Evolutionary conservation across 2,113 vertebrate species (phyloP).

Genomic region (Pogonocichla stellata): DNA sequence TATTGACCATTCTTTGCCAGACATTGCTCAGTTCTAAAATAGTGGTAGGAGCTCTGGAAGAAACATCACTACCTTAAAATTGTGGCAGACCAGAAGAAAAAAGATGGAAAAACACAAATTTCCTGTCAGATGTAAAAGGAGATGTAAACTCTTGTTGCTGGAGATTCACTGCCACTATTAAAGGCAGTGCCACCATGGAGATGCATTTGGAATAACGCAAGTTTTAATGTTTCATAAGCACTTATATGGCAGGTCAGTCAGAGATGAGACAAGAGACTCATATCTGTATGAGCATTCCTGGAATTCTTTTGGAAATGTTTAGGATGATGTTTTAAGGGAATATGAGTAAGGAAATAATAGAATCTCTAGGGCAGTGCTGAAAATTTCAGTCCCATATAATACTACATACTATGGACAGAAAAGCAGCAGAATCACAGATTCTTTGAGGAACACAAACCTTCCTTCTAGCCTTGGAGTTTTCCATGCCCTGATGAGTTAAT

Average conservation of each 20-base stretch:
- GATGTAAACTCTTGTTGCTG: not conserved
- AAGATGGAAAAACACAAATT: not conserved
- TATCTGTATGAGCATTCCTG: not conserved
- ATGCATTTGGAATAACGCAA: not conserved
- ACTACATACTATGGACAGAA: not conserved
- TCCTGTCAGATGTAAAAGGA: not conserved
- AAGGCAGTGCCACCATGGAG: not conserved
- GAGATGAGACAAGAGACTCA: not conserved
- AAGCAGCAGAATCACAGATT: not conserved
- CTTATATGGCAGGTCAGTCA: not conserved
- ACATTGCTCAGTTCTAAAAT: not conserved
- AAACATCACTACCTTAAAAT: not conserved
- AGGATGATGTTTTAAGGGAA: not conserved
- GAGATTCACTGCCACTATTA: not conserved
- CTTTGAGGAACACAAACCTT: not conserved
- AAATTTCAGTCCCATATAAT: not conserved
- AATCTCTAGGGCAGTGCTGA: not conserved
- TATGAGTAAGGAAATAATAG: not conserved
- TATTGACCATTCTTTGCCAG: not conserved
- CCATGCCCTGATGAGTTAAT: not conserved
- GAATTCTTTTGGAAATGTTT: not conserved
- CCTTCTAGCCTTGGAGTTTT: not conserved
- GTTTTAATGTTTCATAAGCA: not conserved
- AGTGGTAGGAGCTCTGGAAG: not conserved
- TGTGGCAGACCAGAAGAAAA: not conserved